phyloP scores from a whole-genome alignment of 2,113 vertebrate genomes.

The Raja brachyura region DNA sequence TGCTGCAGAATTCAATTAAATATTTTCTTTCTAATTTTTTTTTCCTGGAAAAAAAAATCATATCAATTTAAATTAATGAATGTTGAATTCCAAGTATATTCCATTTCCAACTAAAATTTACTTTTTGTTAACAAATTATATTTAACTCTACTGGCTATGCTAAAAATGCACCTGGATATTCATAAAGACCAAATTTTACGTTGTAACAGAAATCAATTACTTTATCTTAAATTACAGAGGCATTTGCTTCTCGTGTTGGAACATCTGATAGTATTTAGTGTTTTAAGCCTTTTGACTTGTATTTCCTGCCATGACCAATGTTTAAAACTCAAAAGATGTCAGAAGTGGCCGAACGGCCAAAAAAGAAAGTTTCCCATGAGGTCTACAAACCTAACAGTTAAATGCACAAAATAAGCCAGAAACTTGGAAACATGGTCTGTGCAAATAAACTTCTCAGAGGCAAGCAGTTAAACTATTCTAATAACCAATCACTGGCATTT shows the following conservation, averaged over 20 bases:
- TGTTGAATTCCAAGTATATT: background rate
- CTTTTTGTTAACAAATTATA: background rate
- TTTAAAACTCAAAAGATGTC: conserved; percentile 36
- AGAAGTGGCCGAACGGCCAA: conserved; percentile 34
- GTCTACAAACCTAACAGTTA: conserved; percentile 34
- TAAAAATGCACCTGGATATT: background rate
- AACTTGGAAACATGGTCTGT: conserved; percentile 20
- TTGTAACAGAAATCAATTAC: background rate
- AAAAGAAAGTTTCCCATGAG: conserved; percentile 37
- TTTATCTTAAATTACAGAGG: conserved; percentile 32
- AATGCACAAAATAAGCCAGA: conserved; percentile 35
- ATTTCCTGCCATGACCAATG: conserved; percentile 37
- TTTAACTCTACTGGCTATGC: background rate
- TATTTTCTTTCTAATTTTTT: background rate
- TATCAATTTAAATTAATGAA: background rate
- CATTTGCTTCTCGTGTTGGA: conserved; percentile 31
- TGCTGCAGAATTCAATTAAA: background rate
- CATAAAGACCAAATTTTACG: conserved; percentile 23
- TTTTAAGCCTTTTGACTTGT: conserved; percentile 39
- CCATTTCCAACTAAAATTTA: conserved; percentile 1
- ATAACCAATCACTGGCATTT: conserved; percentile 34
- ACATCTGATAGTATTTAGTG: conserved; percentile 38
- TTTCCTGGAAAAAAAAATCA: background rate
- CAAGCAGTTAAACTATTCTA: conserved; percentile 28
- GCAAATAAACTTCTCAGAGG: conserved; percentile 32